Evolutionary conservation across 2,888 invertebrate genomes (phyloP).

Genomic region (Bedellia somnulentella): DNA sequence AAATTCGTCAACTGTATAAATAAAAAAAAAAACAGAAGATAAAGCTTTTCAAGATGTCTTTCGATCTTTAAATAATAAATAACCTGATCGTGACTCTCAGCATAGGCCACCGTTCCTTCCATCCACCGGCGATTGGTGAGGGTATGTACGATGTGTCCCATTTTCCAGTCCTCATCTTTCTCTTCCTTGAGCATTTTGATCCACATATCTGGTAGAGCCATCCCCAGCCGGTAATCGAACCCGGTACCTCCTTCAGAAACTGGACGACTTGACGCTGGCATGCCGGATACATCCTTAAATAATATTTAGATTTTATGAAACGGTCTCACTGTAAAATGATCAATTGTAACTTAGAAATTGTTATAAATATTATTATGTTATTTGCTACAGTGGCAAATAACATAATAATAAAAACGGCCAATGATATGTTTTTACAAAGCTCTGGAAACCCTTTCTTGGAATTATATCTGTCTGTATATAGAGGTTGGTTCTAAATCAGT

Average conservation of each 20-base stretch:
- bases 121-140: constrained; percentile 92
- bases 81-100: constrained; percentile 97
- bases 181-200: constrained; percentile 84
- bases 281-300: constrained; percentile 90
- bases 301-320: not conserved
- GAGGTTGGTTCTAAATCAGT: no score
- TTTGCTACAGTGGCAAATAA: no score
- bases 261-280: constrained; percentile 96
- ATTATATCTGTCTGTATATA: no score
- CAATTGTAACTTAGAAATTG: no score
- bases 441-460: no score
- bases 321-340: constrained; percentile 55
- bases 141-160: constrained; percentile 88
- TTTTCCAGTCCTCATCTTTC: constrained; percentile 92
- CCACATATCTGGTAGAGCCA: constrained; percentile 99
- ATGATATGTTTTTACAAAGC: no score
- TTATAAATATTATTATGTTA: no score
- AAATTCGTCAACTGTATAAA: no score
- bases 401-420: no score
- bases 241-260: constrained; percentile 92
- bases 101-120: constrained; percentile 96
- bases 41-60: no score
- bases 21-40: no score
- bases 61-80: no score
- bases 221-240: constrained; percentile 96